Base-by-base conservation (phyloP, 2,888 invertebrate genomes). In the Microplitis deprimator region DNA sequence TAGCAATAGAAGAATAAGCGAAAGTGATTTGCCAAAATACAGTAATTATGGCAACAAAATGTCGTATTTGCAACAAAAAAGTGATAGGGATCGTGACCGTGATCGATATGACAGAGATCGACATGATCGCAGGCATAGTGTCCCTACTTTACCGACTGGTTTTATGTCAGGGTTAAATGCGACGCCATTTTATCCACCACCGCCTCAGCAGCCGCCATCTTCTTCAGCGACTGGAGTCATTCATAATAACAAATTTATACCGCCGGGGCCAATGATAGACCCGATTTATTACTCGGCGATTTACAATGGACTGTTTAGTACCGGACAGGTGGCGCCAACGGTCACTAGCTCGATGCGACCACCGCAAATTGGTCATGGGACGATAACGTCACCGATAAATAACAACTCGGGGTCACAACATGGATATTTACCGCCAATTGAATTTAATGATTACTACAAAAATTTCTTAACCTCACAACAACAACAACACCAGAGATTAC, bases 381-480 rank as follows among this genome's bases (percentile, higher is more conserved):
- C 29, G 29, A 29, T 29, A 29, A 29, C 29, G 3, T 29, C 29
- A 29, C 29, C 29, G 29, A 29, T 29, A 29, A 29, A 29, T 2
- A 29, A 4, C 3, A 29, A 29, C 29, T 29, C 29, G 29, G 29
- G 29, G 29, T 29, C 29, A 29, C 29, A 29, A 29, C 29, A 29
- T 29, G 29, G 78, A 83, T 80, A 77, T 81, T 69, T 71, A 82
- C 86, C 41, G 85, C 86, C 59, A 88, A 90, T 2, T 29, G 90
- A 91, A 78, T 90, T 92, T 65, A 90, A 89, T 78, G 90, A 91
- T 20, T 92, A 92, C 82, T 91, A 92, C 80, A 89, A 92, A 78
- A 91, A 92, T 81, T 92, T 93, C 81, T 86, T 92, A 84, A 89
- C 90, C 76, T 90, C 86, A 20, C 90, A 85, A 88, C 88, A 85